Evolutionary conservation across 2,888 invertebrate species (phyloP).

Genomic region (Choristoneura rosaceana): DNA sequence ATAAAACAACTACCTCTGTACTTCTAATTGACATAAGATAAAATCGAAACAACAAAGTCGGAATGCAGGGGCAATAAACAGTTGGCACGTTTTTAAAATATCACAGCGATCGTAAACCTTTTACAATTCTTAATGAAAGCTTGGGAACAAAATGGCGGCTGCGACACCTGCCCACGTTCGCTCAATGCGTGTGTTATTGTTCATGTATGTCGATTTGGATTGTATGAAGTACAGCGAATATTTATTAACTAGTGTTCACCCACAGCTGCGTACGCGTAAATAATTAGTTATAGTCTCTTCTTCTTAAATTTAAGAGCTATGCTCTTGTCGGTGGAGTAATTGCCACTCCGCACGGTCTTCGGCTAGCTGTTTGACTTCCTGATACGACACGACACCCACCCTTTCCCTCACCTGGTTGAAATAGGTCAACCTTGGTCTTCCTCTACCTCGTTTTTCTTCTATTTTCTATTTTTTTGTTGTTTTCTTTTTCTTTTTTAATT

Average conservation of each 20-base stretch:
- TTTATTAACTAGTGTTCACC: background rate
- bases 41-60: conserved; percentile 24
- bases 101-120: conserved; percentile 37
- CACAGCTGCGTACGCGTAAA: too few relatives aligned
- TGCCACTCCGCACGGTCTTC: too few relatives aligned
- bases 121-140: conserved; percentile 38
- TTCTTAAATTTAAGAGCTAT: too few relatives aligned
- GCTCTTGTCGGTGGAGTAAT: too few relatives aligned
- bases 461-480: too few relatives aligned
- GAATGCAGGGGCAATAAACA: conserved; percentile 28
- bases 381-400: too few relatives aligned
- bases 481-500: too few relatives aligned
- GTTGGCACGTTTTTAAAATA: conserved; percentile 39
- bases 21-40: background rate
- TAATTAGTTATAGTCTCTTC: too few relatives aligned
- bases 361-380: too few relatives aligned
- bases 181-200: conserved; percentile 17
- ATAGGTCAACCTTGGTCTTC: too few relatives aligned
- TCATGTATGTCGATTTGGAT: background rate
- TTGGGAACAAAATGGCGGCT: conserved; percentile 14
- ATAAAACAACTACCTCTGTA: background rate
- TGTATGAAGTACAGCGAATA: background rate
- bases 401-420: too few relatives aligned
- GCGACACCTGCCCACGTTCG: conserved; percentile 36
- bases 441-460: too few relatives aligned